phyloP scores from a whole-genome alignment of 92 coral and sea anemone species.

The Galaxea fascicularis region DNA sequence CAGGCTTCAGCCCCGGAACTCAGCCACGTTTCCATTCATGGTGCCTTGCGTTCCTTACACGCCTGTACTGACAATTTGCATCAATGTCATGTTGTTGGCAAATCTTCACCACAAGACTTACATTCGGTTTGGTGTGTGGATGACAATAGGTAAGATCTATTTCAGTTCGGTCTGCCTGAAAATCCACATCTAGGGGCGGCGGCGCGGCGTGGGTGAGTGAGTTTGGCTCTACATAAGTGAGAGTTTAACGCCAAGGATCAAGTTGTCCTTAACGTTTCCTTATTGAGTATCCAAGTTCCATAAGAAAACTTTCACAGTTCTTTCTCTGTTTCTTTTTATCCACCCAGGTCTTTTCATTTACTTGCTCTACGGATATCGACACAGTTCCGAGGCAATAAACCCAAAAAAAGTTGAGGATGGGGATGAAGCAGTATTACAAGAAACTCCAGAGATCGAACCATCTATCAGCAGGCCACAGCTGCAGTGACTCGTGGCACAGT shows the following conservation, averaged over 20 bases:
- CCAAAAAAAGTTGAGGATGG: conserved; percentile 32
- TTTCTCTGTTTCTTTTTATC: neutral
- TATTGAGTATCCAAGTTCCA: no score
- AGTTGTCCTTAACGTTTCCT: no score
- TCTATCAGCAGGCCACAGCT: neutral
- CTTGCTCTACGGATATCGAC: conserved; percentile 74
- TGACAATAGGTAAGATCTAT: conserved; percentile 66
- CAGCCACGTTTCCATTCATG: conserved; percentile 86
- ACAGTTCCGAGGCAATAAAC: conserved; percentile 72
- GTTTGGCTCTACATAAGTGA: no score
- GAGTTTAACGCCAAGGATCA: no score
- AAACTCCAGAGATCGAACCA: conserved; percentile 56
- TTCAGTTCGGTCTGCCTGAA: neutral
- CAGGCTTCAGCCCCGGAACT: conserved; percentile 78
- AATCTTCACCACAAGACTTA: conserved; percentile 73
- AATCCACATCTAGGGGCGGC: no score
- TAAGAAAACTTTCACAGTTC: no score
- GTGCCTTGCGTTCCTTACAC: conserved; percentile 78
- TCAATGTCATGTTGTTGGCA: conserved; percentile 70
- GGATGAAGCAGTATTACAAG: conserved; percentile 42
- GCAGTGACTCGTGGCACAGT: neutral
- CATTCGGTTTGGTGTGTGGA: conserved; percentile 79
- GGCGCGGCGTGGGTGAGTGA: no score
- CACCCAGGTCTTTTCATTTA: conserved; percentile 66
- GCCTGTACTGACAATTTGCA: conserved; percentile 64